Evolutionary conservation across 2,797 vertebrate genomes (phyloP).

Genomic region (Pelodytes ibericus): DNA sequence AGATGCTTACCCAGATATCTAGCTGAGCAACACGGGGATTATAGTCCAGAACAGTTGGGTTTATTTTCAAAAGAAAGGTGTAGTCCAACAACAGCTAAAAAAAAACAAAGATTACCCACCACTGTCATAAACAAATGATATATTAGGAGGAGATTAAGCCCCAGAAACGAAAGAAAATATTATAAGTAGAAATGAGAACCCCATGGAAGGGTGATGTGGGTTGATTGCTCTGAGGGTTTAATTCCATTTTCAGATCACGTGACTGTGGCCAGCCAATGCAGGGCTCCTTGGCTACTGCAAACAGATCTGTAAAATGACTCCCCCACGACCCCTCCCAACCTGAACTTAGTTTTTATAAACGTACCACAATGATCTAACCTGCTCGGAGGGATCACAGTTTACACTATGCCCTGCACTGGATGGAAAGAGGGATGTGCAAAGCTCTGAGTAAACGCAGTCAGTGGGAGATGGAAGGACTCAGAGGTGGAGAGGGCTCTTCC

Average conservation of each 20-base stretch:
- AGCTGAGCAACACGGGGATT: no score
- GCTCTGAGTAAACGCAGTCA: slow-evolving; percentile 73
- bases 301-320: slow-evolving; percentile 64
- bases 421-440: slow-evolving; percentile 66
- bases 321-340: slow-evolving; percentile 70
- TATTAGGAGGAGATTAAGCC: background rate
- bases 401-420: slow-evolving; percentile 66
- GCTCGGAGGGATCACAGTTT: slow-evolving; percentile 70
- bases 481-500: slow-evolving; percentile 66
- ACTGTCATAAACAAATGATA: no score
- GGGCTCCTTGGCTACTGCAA: slow-evolving; percentile 60
- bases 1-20: no score
- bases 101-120: no score
- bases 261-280: slow-evolving; percentile 67
- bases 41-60: no score
- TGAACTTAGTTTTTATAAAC: slow-evolving; percentile 80
- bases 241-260: slow-evolving; percentile 65
- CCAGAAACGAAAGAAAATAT: background rate
- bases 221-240: slow-evolving; percentile 45
- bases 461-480: slow-evolving; percentile 77
- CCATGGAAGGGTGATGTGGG: slow-evolving; percentile 28
- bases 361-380: slow-evolving; percentile 77
- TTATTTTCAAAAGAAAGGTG: no score
- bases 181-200: slow-evolving; percentile 18
- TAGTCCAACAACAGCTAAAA: no score